Conservation (phyloP, 2,888 invertebrate species). For the Andrena marginata region DNA sequence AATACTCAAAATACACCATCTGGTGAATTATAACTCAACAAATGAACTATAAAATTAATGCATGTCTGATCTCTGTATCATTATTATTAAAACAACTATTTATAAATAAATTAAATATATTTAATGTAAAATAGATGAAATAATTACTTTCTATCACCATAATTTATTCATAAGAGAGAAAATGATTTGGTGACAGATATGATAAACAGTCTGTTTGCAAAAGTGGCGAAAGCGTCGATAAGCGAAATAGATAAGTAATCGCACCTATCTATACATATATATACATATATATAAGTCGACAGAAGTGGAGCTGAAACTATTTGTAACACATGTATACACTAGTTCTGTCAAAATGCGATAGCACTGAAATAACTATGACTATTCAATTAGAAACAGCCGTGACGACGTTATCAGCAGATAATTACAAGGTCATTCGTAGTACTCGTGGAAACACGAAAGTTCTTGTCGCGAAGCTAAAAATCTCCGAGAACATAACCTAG, state of each 20-base stretch:
- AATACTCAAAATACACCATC: constrained; percentile 4
- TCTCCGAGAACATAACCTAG: constrained; percentile 44
- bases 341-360: constrained; percentile 15
- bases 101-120: constrained; percentile 3
- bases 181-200: too few relatives aligned
- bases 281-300: too few relatives aligned
- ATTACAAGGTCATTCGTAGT: background rate
- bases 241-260: background rate
- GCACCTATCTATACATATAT: background rate
- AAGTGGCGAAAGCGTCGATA: too few relatives aligned
- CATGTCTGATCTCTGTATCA: too few relatives aligned
- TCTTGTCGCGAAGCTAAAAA: constrained; percentile 1
- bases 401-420: background rate
- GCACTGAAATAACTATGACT: constrained; percentile 20
- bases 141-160: too few relatives aligned
- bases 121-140: background rate
- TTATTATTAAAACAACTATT: background rate
- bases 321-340: background rate
- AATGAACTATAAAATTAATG: background rate
- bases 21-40: constrained; percentile 40
- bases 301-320: background rate
- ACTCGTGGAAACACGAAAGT: background rate
- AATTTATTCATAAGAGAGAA: too few relatives aligned
- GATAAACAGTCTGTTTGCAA: too few relatives aligned
- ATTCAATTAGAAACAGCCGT: background rate